These are phyloP conservation scores for Coracias cyanogaster DNA, from an alignment of 2,797 vertebrate species.

Conservation along the genomic window DNA sequence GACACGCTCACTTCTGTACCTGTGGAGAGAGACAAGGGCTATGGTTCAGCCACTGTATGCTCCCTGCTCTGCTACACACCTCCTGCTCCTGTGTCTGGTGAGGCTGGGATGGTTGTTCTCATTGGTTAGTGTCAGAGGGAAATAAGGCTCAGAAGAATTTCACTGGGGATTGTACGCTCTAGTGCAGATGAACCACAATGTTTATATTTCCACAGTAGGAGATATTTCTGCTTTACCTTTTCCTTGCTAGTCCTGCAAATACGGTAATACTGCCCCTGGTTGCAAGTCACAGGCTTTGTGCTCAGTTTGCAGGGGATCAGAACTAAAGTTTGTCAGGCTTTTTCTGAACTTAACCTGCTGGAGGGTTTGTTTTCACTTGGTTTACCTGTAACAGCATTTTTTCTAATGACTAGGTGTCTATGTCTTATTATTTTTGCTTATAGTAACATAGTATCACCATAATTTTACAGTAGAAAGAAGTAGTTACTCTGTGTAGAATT, in stretches of 20 bases:
- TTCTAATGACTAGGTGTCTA: not conserved
- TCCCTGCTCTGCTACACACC: fast-evolving
- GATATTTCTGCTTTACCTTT: not conserved
- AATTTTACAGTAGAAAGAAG: not conserved
- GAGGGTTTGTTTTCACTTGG: fast-evolving
- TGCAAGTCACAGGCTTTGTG: not conserved
- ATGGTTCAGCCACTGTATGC: fast-evolving
- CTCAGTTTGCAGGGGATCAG: not conserved
- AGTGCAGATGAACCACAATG: not conserved
- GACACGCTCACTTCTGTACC: not conserved
- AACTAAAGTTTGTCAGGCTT: not conserved
- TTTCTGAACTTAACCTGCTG: not conserved
- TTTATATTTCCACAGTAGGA: not conserved
- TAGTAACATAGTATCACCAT: not conserved
- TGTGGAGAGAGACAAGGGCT: not conserved
- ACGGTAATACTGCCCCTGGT: not conserved
- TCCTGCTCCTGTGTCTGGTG: not conserved
- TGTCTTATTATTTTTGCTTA: not conserved
- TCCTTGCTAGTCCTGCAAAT: not conserved
- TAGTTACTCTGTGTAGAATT: not conserved
- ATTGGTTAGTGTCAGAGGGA: not conserved
- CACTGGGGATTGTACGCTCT: not conserved
- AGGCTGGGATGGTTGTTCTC: not conserved
- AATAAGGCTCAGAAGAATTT: fast-evolving
- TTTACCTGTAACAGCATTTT: not conserved